Evolutionary conservation across 2,113 vertebrate species (phyloP), one percentile per base, ranked within the genome.

Genomic region (Semicossyphus pulcher): DNA sequence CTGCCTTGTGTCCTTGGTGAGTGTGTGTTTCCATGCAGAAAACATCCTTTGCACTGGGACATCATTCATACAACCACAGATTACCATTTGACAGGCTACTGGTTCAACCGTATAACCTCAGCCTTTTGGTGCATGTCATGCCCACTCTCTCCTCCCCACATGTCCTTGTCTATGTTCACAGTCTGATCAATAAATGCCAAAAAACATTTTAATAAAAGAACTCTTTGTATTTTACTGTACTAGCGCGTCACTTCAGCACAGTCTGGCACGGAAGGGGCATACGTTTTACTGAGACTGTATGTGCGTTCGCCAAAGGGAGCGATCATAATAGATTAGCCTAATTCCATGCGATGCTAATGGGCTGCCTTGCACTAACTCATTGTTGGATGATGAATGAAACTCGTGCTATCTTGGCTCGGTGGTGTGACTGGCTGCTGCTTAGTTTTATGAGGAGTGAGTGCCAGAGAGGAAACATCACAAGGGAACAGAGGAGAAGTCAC

Each of bases 341-440:
- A 81, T 83, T 81, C 58, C 59, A 65, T 67, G 42, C 76, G 39
- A 84, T 69, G 14, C 71, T 70, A 75, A 78, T 76, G 39, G 63
- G 9, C 20, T 61, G 56, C 34, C 36, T 42, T 63, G 51, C 7
- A 20, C 32, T 57, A 61, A 64, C 65, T 69, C 23, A 62, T 59
- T 77, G 80, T 81, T 62, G 68, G 62, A 61, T 34, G 29, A 74
- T 77, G 67, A 83, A 67, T 84, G 49, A 69, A 74, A 74, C 20
- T 52, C 5, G 25, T 28, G 10, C 18, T 34, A 29, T 77, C 28
- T 37, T 53, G 20, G 39, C 49, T 60, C 28, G 29, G 42, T 60
- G 59, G 47, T 73, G 72, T 59, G 56, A 56, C 45, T 53, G 36
- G 18, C 63, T 54, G 47, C 39, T 71, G 36, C 52, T 74, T 56